phyloP scores from a whole-genome alignment of 2,113 vertebrate species.

The Ovibos moschatus region DNA sequence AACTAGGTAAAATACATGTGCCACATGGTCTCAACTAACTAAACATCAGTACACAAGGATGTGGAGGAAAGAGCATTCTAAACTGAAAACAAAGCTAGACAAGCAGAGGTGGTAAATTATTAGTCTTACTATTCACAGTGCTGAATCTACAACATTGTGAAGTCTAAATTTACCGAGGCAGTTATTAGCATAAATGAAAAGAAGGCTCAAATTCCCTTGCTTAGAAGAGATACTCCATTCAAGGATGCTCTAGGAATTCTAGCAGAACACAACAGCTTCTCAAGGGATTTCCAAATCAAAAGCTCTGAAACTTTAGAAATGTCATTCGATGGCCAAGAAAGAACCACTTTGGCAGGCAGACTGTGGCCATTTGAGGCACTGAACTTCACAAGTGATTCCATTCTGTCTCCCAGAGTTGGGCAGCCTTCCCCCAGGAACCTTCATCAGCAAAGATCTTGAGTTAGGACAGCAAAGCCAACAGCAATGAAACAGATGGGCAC shows the following conservation, averaged over 20 bases:
- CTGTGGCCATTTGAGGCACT: background rate
- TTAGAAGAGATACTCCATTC: background rate
- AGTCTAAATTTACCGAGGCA: background rate
- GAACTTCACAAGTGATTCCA: background rate
- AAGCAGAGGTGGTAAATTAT: background rate
- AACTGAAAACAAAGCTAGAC: background rate
- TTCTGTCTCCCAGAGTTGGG: background rate
- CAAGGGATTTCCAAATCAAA: conserved; percentile 29
- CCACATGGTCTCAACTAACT: background rate
- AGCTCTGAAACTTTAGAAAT: conserved; percentile 49
- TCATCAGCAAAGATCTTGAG: conserved; percentile 20
- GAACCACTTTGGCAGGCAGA: conserved; percentile 44
- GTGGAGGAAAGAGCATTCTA: background rate
- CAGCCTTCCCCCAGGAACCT: background rate
- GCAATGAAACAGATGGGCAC: conserved; percentile 29
- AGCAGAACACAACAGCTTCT: conserved; percentile 35
- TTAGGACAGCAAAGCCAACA: background rate
- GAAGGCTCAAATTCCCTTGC: background rate
- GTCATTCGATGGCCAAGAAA: conserved; percentile 25
- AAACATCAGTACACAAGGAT: background rate
- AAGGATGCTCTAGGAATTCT: conserved; percentile 58
- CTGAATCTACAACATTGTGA: background rate
- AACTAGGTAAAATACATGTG: background rate
- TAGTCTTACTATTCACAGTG: background rate
- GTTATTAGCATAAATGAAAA: background rate